Base-by-base conservation (phyloP, 2,888 invertebrate species). In the Mactromeris polynyma region DNA sequence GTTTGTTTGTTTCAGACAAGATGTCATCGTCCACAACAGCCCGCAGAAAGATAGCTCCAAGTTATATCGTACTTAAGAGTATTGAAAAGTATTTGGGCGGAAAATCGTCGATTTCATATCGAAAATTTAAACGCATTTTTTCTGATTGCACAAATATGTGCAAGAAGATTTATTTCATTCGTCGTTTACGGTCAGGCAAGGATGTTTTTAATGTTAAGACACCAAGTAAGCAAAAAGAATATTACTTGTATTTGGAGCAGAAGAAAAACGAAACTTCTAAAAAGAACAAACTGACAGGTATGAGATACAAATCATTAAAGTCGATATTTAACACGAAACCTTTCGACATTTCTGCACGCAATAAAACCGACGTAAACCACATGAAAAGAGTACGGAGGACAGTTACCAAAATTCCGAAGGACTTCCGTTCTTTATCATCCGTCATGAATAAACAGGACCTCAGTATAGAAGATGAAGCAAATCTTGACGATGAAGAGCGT, bases 131-230 rank as follows among this genome's bases (percentile, higher is more conserved):
- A 40, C 80, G 85, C 2, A 42, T 26, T 14, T 79, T 85, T 42
- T 77, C 38, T 26, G 91, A 91, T 46, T 91, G 91, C 64, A 73
- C 87, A 21, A 91, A 91, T 51, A 91, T 91, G 80, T 91, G 91
- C 36, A 91, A 91, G 79, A 88, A 91, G n/a, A 69, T 83, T 19
- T 38, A 82, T 19, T 91, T 91, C 42, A 85, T 82, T n/a, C 86
- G 91, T 11, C 78, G 82, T 26, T 77, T 91, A 3, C 54, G 85
- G 26, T 86, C 85, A 17, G 91, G 91, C n/a, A 81, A 69, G 36
- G 89, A 91, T 73, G 91, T 91, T 2, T 91, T 91, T 40, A 88
- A 91, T 54, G 91, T 91, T 0, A 90, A 88, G 85, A 85, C 88
- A 31, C 91, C 91, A 17, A 91, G 91, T 54, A 90, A 90, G 54